These are phyloP conservation scores for Eriocheir sinensis DNA, from an alignment of 1,140 invertebrate genomes.

Conservation along the genomic window DNA sequence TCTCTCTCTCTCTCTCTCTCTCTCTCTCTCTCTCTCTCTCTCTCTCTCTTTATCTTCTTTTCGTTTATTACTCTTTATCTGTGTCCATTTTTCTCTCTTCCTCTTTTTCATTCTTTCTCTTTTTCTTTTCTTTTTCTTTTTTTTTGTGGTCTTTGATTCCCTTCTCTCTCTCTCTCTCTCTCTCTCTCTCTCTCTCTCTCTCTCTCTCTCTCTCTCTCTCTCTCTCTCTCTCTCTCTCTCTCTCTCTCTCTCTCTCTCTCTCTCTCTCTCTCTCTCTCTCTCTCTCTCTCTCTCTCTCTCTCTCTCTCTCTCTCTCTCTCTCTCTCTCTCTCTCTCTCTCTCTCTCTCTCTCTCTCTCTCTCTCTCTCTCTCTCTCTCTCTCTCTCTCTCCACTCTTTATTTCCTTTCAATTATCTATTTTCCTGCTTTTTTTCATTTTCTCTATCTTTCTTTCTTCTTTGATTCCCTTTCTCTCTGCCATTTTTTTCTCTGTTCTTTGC, in stretches of 20 bases:
- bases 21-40: constrained; percentile 35
- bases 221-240: constrained; percentile 69
- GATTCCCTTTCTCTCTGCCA: too few relatives aligned
- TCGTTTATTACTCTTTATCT: too few relatives aligned
- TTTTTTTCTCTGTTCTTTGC: too few relatives aligned
- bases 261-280: not conserved
- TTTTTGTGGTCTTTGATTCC: not conserved
- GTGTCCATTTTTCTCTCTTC: not conserved
- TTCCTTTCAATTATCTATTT: not conserved
- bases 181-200: not conserved
- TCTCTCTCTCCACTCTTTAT: constrained; percentile 3
- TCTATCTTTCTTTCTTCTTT: not conserved
- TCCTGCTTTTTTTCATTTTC: not conserved
- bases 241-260: constrained; percentile 29
- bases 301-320: constrained; percentile 39
- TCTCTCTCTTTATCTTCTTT: not conserved
- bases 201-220: constrained; percentile 58
- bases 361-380: constrained; percentile 47
- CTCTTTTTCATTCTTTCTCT: not conserved
- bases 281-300: constrained; percentile 1
- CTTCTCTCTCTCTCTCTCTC: not conserved
- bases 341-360: not conserved
- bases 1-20: constrained; percentile 40
- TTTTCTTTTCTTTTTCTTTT: not conserved
- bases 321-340: constrained; percentile 42